A percentile compares a stretch with the other conserved stretches of the same genome.
Evolutionary conservation across 2,797 vertebrate species (phyloP).

Genomic region (Diglossa cyanea): DNA sequence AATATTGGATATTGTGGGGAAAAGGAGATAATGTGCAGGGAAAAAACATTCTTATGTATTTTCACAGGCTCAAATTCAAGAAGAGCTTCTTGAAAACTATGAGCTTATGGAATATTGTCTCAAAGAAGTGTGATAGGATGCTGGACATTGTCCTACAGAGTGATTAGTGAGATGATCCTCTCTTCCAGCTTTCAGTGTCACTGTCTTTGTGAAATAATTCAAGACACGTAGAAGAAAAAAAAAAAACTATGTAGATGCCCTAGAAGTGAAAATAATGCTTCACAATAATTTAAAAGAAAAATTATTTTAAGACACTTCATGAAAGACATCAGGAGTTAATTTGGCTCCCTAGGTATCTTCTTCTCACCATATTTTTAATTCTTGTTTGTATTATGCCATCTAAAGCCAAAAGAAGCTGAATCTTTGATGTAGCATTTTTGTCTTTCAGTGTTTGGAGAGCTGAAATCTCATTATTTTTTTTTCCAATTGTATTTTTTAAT

Average conservation of each 20-base stretch:
- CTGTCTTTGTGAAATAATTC: background rate
- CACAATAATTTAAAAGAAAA: background rate
- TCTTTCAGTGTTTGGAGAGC: background rate
- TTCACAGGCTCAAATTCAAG: background rate
- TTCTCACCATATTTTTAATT: background rate
- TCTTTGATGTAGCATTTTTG: background rate
- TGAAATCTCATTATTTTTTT: conserved; percentile 6
- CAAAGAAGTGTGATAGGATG: background rate
- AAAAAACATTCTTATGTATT: background rate
- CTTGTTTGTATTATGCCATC: background rate
- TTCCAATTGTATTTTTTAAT: background rate
- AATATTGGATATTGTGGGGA: background rate
- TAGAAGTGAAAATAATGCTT: background rate
- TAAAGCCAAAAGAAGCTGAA: background rate
- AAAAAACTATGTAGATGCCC: background rate
- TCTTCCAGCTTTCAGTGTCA: background rate
- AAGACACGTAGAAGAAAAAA: background rate
- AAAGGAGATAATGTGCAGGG: background rate
- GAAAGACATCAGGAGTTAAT: background rate
- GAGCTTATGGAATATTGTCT: background rate
- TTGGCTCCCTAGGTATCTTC: background rate
- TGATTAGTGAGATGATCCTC: background rate
- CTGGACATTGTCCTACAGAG: background rate
- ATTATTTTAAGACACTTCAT: background rate
- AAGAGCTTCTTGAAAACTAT: background rate